Base-by-base conservation (phyloP, 2,888 invertebrate species). In the Orthosia incerta region DNA sequence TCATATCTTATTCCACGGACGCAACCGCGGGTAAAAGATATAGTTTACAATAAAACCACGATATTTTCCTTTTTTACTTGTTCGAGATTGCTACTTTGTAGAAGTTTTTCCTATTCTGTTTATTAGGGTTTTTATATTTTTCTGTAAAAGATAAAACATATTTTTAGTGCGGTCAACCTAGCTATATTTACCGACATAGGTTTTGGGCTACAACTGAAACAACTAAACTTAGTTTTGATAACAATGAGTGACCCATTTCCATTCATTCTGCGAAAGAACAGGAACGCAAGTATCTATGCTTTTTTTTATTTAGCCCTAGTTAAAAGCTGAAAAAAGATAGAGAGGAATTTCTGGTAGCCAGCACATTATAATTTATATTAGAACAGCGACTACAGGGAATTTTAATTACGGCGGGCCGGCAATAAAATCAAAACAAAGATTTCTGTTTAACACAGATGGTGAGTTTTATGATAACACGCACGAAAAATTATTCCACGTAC, bases 381-480 rank as follows among this genome's bases (percentile, higher is more conserved):
- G 70, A 86, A 71, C 73, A 85, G 76, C 78, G 20, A 81, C 79
- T 81, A 80, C 82, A 85, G 88, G 82, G 87, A 91, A 90, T 90
- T 92, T 93, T 92, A 93, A 93, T 92, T 90, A 93, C 88, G 82
- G 84, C 85, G 79, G 86, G 82, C 72, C 74, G 74, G 86, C 85
- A 88, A 91, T 90, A 90, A 91, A 91, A 92, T 89, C 89, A 87
- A 91, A 92, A 89, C 88, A 89, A 87, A 88, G 71, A 83, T 87
- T 86, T 82, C 79, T 83, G 82, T 88, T 88, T n/a, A 86, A 86
- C 86, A 77, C 73, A 48, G 76, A 83, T 82, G 83, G 78, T 76
- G 76, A 84, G 80, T 76, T 84, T 80, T 71, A 71, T 66, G 60
- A 71, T 70, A 74, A 69, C 39, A 55, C 20, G 39, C 50, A 59